Conservation (phyloP, 2,797 vertebrate species). For the Xerus rutilus region DNA sequence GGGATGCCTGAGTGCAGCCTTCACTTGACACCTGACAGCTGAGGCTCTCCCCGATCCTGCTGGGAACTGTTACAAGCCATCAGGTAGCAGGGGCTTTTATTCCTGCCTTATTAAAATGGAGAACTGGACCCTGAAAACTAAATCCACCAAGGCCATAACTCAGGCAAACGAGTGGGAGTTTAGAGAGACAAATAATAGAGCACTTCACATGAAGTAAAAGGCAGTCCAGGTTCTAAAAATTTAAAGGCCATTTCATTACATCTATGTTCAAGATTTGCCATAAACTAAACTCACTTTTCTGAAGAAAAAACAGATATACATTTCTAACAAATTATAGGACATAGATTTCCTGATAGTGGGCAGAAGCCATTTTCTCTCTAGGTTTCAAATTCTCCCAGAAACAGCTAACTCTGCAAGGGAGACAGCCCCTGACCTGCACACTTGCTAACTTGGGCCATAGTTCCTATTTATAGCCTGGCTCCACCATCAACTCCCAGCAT, state of each 20-base stretch:
- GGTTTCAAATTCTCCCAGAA: background rate
- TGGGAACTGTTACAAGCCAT: background rate
- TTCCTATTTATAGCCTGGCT: background rate
- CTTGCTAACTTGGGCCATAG: background rate
- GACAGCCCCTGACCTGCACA: background rate
- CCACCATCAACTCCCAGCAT: background rate
- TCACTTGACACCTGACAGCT: background rate
- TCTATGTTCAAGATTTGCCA: background rate
- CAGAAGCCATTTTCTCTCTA: background rate
- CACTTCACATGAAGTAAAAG: background rate
- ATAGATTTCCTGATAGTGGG: background rate
- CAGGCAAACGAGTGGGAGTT: background rate
- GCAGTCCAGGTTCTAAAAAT: background rate
- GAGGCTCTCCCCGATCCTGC: background rate
- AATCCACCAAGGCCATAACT: background rate
- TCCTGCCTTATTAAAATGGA: conserved; percentile 42
- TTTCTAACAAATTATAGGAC: background rate
- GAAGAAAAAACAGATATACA: background rate
- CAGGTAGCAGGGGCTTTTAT: background rate
- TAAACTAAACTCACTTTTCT: background rate
- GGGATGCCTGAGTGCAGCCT: background rate
- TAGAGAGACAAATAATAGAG: background rate
- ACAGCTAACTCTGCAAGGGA: background rate
- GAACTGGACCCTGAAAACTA: background rate
- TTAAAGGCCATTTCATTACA: conserved; percentile 26